Evolutionary conservation across 1,140 invertebrate genomes (phyloP).

Genomic region (Octopus bimaculoides): DNA sequence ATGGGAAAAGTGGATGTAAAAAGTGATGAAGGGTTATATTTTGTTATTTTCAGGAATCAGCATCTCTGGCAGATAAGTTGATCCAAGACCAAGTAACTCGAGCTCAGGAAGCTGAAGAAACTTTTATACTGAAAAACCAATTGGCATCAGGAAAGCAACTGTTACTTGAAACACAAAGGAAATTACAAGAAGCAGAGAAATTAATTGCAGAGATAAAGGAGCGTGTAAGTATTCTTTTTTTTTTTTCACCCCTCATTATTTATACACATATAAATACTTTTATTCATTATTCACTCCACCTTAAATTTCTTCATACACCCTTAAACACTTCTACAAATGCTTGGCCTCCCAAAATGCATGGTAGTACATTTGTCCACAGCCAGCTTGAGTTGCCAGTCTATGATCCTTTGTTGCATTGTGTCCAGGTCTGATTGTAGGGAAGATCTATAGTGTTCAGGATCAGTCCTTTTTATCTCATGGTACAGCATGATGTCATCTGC

Average conservation of each 20-base stretch:
- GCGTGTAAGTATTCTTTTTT: conserved; percentile 32
- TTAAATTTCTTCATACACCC: too few relatives aligned
- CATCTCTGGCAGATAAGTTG: conserved; percentile 78
- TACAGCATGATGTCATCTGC: too few relatives aligned
- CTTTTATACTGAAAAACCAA: conserved; percentile 60
- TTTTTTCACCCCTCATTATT: neutral
- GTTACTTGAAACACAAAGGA: conserved; percentile 66
- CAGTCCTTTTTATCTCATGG: too few relatives aligned
- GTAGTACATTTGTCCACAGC: too few relatives aligned
- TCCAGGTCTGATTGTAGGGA: too few relatives aligned
- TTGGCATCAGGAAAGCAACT: conserved; percentile 45
- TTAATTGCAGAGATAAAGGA: conserved; percentile 45
- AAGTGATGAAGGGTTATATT: neutral
- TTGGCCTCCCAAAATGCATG: too few relatives aligned
- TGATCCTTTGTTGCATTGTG: too few relatives aligned
- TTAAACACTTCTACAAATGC: too few relatives aligned
- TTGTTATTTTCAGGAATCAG: conserved; percentile 55
- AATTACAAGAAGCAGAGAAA: conserved; percentile 58
- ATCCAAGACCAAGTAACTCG: conserved; percentile 94
- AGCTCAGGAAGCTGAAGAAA: conserved; percentile 74
- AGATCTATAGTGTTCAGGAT: too few relatives aligned
- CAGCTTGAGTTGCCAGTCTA: too few relatives aligned
- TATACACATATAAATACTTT: too few relatives aligned
- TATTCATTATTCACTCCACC: too few relatives aligned
- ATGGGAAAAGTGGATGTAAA: neutral